These are phyloP conservation scores for Chaetodon trifasciatus DNA, from an alignment of 2,797 vertebrate species.

Conservation along the genomic window DNA sequence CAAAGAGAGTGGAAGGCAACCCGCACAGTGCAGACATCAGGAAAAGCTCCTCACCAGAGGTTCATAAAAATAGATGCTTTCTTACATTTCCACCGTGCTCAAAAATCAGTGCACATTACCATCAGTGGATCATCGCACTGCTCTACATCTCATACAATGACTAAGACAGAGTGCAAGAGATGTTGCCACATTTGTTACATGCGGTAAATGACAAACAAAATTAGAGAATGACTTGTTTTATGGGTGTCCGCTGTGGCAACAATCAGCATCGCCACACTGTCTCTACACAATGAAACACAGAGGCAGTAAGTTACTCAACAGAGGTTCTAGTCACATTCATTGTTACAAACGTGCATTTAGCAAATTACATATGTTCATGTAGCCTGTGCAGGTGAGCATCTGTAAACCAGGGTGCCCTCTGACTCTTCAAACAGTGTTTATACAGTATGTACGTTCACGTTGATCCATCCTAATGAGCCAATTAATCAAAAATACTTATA, in stretches of 20 bases:
- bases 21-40: slow-evolving; percentile 70
- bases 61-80: slow-evolving; percentile 62
- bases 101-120: slow-evolving; percentile 39
- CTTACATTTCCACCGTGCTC: slow-evolving; percentile 52
- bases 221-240: slow-evolving; percentile 68
- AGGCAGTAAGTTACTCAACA: slow-evolving; percentile 48
- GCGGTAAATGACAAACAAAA: slow-evolving; percentile 57
- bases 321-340: slow-evolving; percentile 50
- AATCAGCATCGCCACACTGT: slow-evolving; percentile 64
- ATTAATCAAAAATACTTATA: not conserved
- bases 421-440: too few relatives aligned
- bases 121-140: slow-evolving; percentile 28
- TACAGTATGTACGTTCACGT: not conserved
- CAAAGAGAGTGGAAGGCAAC: slow-evolving; percentile 65
- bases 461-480: not conserved
- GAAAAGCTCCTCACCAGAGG: slow-evolving; percentile 70
- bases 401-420: not conserved
- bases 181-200: slow-evolving; percentile 45
- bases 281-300: slow-evolving; percentile 67
- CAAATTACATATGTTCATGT: slow-evolving; percentile 23
- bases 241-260: slow-evolving; percentile 63
- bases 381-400: not conserved
- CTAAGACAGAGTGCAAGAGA: slow-evolving; percentile 7
- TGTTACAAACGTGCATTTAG: slow-evolving; percentile 46
- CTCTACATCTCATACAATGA: slow-evolving; percentile 8